These are phyloP conservation scores for Brachyhypopomus gauderio DNA, from an alignment of 2,113 vertebrate genomes.

Conservation along the genomic window DNA sequence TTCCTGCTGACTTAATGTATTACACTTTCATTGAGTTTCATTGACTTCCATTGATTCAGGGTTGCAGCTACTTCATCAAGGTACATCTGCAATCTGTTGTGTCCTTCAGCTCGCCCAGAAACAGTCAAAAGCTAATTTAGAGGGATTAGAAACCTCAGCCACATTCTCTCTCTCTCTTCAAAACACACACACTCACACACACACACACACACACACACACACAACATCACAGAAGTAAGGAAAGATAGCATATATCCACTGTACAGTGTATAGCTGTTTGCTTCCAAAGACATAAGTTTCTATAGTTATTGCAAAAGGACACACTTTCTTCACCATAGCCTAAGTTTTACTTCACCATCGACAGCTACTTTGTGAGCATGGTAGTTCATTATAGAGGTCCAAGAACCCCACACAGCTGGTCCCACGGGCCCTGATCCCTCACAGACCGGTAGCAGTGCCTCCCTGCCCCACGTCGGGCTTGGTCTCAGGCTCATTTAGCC, in stretches of 20 bases:
- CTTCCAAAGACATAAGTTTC: no score
- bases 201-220: no score
- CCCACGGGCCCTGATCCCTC: background rate
- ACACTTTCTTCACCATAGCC: background rate
- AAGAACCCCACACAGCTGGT: constrained; percentile 5
- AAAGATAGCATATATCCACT: no score
- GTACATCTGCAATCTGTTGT: constrained; percentile 65
- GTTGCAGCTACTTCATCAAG: constrained; percentile 66
- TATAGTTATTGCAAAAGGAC: no score
- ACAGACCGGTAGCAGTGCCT: background rate
- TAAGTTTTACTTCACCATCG: background rate
- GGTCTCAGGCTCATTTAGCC: constrained; percentile 20
- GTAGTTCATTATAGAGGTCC: constrained; percentile 42
- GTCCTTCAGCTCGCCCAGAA: constrained; percentile 69
- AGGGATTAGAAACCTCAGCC: constrained; percentile 37
- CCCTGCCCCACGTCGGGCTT: background rate
- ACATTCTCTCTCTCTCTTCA: background rate
- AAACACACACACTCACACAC: background rate
- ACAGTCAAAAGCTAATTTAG: constrained; percentile 52
- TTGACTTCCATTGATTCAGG: constrained; percentile 61
- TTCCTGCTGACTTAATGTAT: background rate
- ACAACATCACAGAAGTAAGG: no score
- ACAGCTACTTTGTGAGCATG: constrained; percentile 25
- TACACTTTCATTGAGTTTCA: constrained; percentile 27
- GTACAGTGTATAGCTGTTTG: no score